Conservation (phyloP, 2,113 vertebrate genomes). For the Eurystomus gularis region DNA sequence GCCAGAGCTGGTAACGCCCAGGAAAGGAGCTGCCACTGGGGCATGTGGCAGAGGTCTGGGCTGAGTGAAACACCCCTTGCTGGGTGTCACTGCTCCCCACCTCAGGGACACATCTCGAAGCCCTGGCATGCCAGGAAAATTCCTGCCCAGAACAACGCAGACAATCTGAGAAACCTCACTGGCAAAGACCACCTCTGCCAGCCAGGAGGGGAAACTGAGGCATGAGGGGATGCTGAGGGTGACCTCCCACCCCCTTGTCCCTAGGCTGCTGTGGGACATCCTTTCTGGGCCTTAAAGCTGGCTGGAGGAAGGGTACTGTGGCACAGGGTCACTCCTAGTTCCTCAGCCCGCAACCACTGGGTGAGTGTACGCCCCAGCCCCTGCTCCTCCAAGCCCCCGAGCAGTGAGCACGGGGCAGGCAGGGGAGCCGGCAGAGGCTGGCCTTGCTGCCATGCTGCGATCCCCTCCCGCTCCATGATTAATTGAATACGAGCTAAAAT, state of each 20-base stretch:
- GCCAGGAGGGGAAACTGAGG: background rate
- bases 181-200: background rate
- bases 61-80: background rate
- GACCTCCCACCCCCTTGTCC: background rate
- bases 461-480: background rate
- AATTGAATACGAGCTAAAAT: slow-evolving; percentile 31
- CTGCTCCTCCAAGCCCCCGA: background rate
- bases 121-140: background rate
- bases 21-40: background rate
- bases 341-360: background rate
- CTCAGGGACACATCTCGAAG: background rate
- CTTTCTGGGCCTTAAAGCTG: background rate
- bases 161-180: background rate
- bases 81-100: background rate
- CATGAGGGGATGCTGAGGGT: fast-evolving
- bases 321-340: background rate
- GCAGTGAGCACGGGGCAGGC: background rate
- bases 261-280: background rate
- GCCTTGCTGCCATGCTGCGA: fast-evolving
- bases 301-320: background rate
- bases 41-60: background rate
- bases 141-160: background rate
- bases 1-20: background rate
- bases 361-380: fast-evolving
- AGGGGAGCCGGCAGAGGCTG: background rate